Base-by-base conservation (phyloP, 2,113 vertebrate genomes). In the Triplophysa rosa region DNA sequence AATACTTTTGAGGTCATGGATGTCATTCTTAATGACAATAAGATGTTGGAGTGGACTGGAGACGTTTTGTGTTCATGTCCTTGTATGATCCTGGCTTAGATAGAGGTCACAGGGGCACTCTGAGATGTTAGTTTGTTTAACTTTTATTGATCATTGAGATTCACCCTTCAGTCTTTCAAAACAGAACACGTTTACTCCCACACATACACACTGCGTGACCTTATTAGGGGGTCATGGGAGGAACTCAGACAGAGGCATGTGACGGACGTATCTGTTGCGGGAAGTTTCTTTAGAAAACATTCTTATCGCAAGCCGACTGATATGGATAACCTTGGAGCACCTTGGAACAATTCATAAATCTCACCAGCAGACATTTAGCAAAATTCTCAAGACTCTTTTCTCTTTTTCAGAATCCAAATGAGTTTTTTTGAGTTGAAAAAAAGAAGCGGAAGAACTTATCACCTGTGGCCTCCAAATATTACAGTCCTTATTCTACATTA, bases 71-170 rank as follows among this genome's bases (percentile, higher is more conserved):
- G 49, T 52, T 52, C 49, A 16, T 52, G 49, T 52, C 49, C 49
- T 52, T 52, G 49, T 52, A 52, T 52, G 13, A 52, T 52, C 49
- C 49, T 52, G 12, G 0, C 13, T 45, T 45, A 52, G 13, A 52
- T 52, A 5, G 14, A 10, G 19, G 19, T 58, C 17, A 58, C 19
- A 58, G 2, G n/a, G 8, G 17, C n/a, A 58, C 42, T 33, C 59
- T 81, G 68, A 61, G 80, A 83, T 78, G 40, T 49, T 82, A 80
- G 74, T 65, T 67, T 80, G 65, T 70, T 85, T 89, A 89, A 90
- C 88, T 88, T 77, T 74, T 87, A 88, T 89, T 84, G 89, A 91
- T 89, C 64, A 67, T 66, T 75, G 61, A 66, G 62, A 45, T 47
- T 37, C n/a, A 49, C 29, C 56, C 58, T 24, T 69, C 56, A 66